These are phyloP conservation scores for Chelonus insularis DNA, from an alignment of 1,140 invertebrate genomes.

Conservation along the genomic window DNA sequence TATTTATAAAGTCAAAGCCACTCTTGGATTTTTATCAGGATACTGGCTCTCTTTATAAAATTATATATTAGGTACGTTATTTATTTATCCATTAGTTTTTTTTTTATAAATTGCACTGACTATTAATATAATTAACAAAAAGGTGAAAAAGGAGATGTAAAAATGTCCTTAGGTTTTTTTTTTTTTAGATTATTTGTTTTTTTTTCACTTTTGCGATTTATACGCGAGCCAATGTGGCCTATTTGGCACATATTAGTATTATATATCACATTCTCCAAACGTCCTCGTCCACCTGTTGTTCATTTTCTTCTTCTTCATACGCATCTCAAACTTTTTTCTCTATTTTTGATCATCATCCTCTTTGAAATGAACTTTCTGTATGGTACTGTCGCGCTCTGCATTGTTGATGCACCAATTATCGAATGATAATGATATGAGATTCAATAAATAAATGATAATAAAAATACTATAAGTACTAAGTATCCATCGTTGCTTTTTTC, in stretches of 20 bases:
- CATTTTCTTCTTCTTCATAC: background rate
- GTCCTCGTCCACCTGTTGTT: conserved; percentile 3
- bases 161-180: background rate
- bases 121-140: conserved; percentile 41
- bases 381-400: too few species aligned
- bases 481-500: conserved; percentile 22
- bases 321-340: conserved; percentile 11
- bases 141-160: conserved; percentile 17
- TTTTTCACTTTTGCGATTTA: conserved; percentile 1
- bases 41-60: conserved; percentile 31
- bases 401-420: too few species aligned
- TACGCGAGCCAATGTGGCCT: background rate
- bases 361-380: too few species aligned
- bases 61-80: too few species aligned
- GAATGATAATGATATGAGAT: conserved; percentile 31
- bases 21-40: too few species aligned
- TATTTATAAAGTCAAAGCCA: too few species aligned
- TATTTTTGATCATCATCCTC: background rate
- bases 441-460: conserved; percentile 49
- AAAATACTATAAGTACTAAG: conserved; percentile 54
- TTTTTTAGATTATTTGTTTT: background rate
- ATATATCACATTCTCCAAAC: conserved; percentile 3
- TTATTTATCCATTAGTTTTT: too few species aligned
- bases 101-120: conserved; percentile 55
- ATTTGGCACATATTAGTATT: conserved; percentile 13